These are phyloP conservation scores for Cheilosia grossa DNA, from an alignment of 2,888 invertebrate genomes.

Conservation along the genomic window DNA sequence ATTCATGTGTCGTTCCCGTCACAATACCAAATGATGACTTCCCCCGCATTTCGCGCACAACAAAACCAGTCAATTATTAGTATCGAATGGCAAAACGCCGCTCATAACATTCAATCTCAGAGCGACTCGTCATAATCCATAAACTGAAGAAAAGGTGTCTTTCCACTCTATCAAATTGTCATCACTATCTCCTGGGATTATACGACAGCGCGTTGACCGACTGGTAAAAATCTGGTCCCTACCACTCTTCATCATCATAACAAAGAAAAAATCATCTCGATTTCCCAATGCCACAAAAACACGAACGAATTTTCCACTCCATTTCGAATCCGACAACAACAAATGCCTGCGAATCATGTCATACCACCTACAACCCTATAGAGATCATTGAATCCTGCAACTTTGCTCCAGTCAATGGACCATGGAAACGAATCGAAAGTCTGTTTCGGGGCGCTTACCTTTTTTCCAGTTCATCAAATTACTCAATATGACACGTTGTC, in stretches of 20 bases:
- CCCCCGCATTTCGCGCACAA: no score
- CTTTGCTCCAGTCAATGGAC: slow-evolving; percentile 52
- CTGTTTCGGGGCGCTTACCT: slow-evolving; percentile 35
- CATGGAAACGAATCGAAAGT: slow-evolving; percentile 27
- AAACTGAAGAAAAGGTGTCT: slow-evolving; percentile 42
- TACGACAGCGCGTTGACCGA: slow-evolving; percentile 35
- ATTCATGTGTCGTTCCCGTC: no score
- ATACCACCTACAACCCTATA: not conserved
- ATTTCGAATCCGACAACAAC: slow-evolving; percentile 38
- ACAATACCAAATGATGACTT: no score
- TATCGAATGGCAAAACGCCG: slow-evolving; percentile 9
- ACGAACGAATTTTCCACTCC: slow-evolving; percentile 59
- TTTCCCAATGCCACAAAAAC: slow-evolving; percentile 16
- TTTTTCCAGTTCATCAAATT: slow-evolving; percentile 47
- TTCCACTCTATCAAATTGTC: slow-evolving; percentile 53
- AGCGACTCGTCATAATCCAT: slow-evolving; percentile 40
- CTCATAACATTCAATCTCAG: slow-evolving; percentile 55
- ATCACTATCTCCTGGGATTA: slow-evolving; percentile 44
- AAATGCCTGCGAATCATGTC: not conserved
- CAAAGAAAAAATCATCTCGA: not conserved
- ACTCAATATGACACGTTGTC: slow-evolving; percentile 57
- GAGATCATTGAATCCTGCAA: slow-evolving; percentile 21
- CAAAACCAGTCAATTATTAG: slow-evolving; percentile 30
- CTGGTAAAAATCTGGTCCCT: slow-evolving; percentile 33
- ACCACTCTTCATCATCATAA: slow-evolving; percentile 50